Evolutionary conservation across 1,140 invertebrate species (phyloP).

Genomic region (Platorchestia sp.): DNA sequence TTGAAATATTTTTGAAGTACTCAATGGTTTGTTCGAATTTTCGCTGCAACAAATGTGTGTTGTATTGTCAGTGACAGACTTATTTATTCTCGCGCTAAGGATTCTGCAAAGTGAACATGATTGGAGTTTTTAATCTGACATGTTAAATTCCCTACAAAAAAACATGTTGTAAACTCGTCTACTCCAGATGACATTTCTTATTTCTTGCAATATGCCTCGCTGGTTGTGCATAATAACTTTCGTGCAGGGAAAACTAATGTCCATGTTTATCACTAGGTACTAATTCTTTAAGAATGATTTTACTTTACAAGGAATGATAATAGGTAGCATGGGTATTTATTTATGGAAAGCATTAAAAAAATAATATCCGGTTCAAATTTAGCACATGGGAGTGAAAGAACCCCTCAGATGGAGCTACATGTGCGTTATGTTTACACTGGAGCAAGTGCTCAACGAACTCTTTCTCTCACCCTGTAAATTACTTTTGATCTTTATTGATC

Average conservation of each 20-base stretch:
- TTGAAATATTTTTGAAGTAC: background rate
- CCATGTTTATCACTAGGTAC: background rate
- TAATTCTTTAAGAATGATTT: background rate
- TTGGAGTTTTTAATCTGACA: background rate
- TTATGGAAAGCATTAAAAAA: background rate
- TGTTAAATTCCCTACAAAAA: background rate
- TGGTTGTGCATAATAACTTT: background rate
- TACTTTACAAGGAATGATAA: background rate
- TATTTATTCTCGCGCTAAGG: background rate
- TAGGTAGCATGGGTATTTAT: background rate
- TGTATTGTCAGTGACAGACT: background rate
- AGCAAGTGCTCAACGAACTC: background rate
- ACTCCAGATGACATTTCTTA: background rate
- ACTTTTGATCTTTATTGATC: background rate
- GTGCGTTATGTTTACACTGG: background rate
- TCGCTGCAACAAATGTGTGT: background rate
- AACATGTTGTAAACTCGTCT: background rate
- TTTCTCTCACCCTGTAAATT: background rate
- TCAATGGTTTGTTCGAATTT: background rate
- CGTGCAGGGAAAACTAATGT: background rate
- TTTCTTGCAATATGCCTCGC: background rate
- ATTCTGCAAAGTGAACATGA: background rate
- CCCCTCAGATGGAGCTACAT: background rate
- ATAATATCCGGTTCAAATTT: background rate
- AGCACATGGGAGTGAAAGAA: background rate